Evolutionary conservation across 2,113 vertebrate species (phyloP).

Genomic region (Nansenia antarctica): DNA sequence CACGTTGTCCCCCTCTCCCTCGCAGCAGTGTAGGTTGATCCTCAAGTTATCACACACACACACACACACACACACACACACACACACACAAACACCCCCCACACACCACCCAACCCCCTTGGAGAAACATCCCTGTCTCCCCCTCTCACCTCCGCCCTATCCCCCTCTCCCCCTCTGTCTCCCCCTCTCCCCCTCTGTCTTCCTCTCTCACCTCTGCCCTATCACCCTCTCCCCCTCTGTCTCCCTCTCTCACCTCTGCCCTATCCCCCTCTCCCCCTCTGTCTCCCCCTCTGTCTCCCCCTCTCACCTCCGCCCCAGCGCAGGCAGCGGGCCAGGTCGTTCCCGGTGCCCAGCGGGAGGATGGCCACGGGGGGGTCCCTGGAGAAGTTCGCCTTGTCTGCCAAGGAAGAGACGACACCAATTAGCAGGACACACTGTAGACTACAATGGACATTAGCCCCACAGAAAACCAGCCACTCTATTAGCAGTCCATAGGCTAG

Average conservation of each 20-base stretch:
- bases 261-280: not conserved
- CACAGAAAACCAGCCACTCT: too few relatives aligned
- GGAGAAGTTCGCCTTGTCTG: constrained; percentile 76
- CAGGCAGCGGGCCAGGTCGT: constrained; percentile 93
- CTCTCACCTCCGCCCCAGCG: constrained; percentile 97
- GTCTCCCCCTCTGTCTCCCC: too few relatives aligned
- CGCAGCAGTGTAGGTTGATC: too few relatives aligned
- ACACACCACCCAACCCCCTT: not conserved
- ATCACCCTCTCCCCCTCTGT: constrained; percentile 65
- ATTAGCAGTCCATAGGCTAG: too few relatives aligned
- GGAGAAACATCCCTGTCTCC: not conserved
- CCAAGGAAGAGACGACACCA: constrained; percentile 30
- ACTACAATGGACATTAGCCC: too few relatives aligned
- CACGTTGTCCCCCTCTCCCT: too few relatives aligned
- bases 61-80: constrained; percentile 10
- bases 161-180: constrained; percentile 64
- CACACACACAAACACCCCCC: not conserved
- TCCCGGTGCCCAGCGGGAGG: constrained; percentile 93
- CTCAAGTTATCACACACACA: constrained; percentile 4
- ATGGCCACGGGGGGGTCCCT: constrained; percentile 90
- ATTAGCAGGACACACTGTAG: too few relatives aligned
- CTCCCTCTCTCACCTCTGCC: not conserved
- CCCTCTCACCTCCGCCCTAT: not conserved
- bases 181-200: constrained; percentile 97
- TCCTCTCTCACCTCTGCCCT: constrained; percentile 96